Evolutionary conservation across 2,113 vertebrate genomes (phyloP).

Genomic region (Zingel zingel): DNA sequence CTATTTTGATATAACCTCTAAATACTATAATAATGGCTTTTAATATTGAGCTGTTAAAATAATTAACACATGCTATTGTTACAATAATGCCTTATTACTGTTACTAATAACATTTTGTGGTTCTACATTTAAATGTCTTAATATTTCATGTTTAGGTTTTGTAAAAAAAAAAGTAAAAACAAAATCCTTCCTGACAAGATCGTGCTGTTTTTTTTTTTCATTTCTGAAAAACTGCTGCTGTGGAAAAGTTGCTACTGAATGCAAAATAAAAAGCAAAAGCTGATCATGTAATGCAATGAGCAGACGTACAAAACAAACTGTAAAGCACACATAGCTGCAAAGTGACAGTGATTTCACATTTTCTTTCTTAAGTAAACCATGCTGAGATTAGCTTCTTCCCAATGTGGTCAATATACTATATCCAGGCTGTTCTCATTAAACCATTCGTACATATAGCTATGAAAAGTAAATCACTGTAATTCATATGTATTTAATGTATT

Average conservation of each 20-base stretch:
- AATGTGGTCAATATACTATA: not conserved
- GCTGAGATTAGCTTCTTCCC: not conserved
- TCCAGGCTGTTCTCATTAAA: too few species aligned
- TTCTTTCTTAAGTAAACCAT: not conserved
- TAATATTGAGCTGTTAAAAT: not conserved
- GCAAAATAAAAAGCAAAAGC: slow-evolving; percentile 56
- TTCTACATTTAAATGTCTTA: not conserved
- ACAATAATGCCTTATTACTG: not conserved
- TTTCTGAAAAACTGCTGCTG: slow-evolving; percentile 12
- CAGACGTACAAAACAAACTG: slow-evolving; percentile 48
- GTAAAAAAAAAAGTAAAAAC: slow-evolving; percentile 34
- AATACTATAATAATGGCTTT: too few species aligned
- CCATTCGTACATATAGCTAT: too few species aligned
- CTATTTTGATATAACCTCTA: too few species aligned
- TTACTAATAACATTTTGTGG: not conserved
- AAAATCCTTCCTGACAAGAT: slow-evolving; percentile 70
- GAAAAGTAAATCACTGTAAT: too few species aligned
- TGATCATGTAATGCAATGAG: slow-evolving; percentile 71
- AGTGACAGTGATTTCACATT: not conserved
- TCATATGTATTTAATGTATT: too few species aligned
- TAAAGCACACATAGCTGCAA: slow-evolving; percentile 49
- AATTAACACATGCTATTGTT: not conserved
- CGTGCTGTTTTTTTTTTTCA: not conserved
- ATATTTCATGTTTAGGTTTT: too few species aligned
- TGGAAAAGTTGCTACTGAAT: slow-evolving; percentile 26